phyloP scores from a whole-genome alignment of 2,888 invertebrate species.

The Lamproptera curius region DNA sequence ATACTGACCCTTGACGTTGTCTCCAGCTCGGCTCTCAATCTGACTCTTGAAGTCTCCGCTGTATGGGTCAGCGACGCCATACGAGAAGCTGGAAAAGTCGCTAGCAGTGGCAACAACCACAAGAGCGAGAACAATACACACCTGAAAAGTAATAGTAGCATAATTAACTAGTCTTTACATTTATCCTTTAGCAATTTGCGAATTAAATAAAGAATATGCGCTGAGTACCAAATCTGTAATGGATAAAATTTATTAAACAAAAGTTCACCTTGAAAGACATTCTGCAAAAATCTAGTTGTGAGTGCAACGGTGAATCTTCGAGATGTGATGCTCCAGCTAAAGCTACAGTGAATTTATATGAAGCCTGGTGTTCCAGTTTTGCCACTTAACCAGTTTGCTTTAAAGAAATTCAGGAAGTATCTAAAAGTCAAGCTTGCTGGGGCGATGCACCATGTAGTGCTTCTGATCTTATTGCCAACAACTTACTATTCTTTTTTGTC shows the following conservation, averaged over 20 bases:
- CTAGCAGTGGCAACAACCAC: slow-evolving; percentile 39
- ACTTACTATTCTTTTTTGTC: slow-evolving; percentile 19
- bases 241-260: no score
- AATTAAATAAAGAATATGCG: not conserved
- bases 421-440: slow-evolving; percentile 66
- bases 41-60: slow-evolving; percentile 78
- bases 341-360: slow-evolving; percentile 47
- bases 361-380: slow-evolving; percentile 40
- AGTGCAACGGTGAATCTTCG: slow-evolving; percentile 50
- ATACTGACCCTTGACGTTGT: slow-evolving; percentile 75
- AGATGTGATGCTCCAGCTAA: slow-evolving; percentile 45
- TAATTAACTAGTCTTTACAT: no score
- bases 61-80: slow-evolving; percentile 75
- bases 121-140: slow-evolving; percentile 51
- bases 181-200: slow-evolving; percentile 2
- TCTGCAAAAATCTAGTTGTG: slow-evolving; percentile 44
- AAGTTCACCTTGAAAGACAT: slow-evolving; percentile 62
- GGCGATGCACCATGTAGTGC: slow-evolving; percentile 49
- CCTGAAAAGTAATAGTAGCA: slow-evolving; percentile 35
- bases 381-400: slow-evolving; percentile 36
- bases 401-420: slow-evolving; percentile 63
- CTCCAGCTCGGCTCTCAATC: slow-evolving; percentile 66
- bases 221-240: not conserved
- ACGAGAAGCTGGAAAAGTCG: slow-evolving; percentile 69
- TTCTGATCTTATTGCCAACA: slow-evolving; percentile 28